phyloP scores from a whole-genome alignment of 2,888 invertebrate species.

The Ceraclea dissimilis region DNA sequence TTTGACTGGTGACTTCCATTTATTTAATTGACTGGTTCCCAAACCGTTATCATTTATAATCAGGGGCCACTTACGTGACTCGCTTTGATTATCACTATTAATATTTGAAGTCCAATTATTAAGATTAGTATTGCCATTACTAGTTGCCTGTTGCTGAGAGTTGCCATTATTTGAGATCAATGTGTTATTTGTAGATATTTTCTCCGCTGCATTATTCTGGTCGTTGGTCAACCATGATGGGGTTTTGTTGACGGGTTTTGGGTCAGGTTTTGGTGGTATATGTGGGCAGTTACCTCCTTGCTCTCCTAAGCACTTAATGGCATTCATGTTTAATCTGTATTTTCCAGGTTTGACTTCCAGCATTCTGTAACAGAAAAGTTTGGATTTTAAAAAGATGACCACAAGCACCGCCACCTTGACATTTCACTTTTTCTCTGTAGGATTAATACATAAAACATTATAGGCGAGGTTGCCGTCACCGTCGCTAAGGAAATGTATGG shows the following conservation, averaged over 20 bases:
- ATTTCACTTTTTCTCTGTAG: too few species aligned
- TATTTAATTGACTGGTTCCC: not conserved
- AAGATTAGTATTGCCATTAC: not conserved
- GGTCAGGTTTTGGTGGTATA: slow-evolving; percentile 4
- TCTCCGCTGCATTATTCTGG: not conserved
- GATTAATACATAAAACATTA: too few species aligned
- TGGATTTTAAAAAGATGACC: not conserved
- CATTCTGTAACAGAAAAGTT: slow-evolving; percentile 16
- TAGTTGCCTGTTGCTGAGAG: too few species aligned
- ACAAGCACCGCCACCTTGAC: too few species aligned
- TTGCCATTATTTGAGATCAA: not conserved
- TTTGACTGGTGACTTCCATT: not conserved
- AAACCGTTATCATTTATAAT: not conserved
- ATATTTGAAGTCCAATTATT: not conserved
- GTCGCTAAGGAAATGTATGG: too few species aligned
- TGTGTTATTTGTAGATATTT: not conserved
- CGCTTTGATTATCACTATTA: not conserved
- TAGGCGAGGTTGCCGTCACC: too few species aligned
- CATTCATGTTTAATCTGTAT: slow-evolving; percentile 22
- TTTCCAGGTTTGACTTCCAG: slow-evolving; percentile 22
- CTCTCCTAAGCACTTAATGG: slow-evolving; percentile 18
- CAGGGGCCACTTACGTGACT: not conserved
- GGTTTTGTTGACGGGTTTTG: not conserved
- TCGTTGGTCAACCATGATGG: slow-evolving; percentile 12
- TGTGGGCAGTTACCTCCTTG: slow-evolving; percentile 19